phyloP scores from a whole-genome alignment of 1,140 invertebrate species.

The Euschistus heros region DNA sequence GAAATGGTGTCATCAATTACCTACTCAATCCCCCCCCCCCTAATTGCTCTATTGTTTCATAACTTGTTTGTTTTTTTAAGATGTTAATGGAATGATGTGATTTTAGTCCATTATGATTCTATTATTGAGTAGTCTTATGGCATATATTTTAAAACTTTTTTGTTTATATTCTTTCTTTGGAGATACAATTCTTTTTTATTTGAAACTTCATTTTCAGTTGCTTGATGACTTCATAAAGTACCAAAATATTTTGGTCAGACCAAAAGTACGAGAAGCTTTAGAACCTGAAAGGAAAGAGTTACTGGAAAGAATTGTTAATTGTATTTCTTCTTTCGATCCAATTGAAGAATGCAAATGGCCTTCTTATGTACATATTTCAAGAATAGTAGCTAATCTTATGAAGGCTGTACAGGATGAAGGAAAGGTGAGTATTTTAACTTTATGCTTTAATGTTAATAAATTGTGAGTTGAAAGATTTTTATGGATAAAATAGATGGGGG shows the following conservation, averaged over 20 bases:
- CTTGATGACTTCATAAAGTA: constrained; percentile 3
- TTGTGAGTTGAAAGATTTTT: not conserved
- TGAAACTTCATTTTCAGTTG: not conserved
- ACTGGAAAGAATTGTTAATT: constrained; percentile 4
- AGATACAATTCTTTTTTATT: not conserved
- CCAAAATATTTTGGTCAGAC: constrained; percentile 4
- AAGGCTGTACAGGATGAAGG: not conserved
- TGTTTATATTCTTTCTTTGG: not conserved
- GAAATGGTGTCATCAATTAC: no score
- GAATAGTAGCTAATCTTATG: not conserved
- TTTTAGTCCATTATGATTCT: no score
- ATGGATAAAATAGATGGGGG: not conserved
- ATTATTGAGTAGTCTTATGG: no score
- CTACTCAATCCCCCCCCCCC: not conserved
- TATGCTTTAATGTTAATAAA: not conserved
- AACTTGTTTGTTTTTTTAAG: not conserved
- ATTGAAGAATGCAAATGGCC: constrained; percentile 3
- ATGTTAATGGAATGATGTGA: not conserved
- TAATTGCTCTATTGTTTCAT: not conserved
- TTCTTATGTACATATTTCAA: not conserved
- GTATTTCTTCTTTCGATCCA: not conserved
- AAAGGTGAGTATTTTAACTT: not conserved
- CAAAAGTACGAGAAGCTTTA: not conserved
- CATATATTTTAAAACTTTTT: no score
- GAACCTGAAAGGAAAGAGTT: constrained; percentile 11